These are phyloP conservation scores for Drosophila miranda DNA, from an alignment of 1,140 invertebrate genomes.

Conservation along the genomic window DNA sequence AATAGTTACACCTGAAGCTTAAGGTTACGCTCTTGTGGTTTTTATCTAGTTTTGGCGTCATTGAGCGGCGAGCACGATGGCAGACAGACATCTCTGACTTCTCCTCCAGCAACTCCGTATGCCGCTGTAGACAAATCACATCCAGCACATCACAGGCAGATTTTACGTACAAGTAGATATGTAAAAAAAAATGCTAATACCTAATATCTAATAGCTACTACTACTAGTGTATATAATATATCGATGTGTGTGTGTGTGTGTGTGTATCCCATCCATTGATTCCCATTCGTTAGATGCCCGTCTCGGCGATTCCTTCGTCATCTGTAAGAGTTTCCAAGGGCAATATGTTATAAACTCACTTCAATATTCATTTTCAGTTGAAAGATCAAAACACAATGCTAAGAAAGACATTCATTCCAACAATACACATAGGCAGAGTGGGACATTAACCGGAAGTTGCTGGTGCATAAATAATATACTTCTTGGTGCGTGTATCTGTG, in stretches of 20 bases:
- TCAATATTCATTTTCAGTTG: too few relatives aligned
- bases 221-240: slow-evolving; percentile 10
- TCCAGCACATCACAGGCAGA: slow-evolving; percentile 79
- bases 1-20: slow-evolving; percentile 65
- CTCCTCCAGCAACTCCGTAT: slow-evolving; percentile 27
- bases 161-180: slow-evolving; percentile 52
- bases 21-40: slow-evolving; percentile 72
- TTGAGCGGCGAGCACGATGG: slow-evolving; percentile 7
- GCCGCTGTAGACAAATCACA: slow-evolving; percentile 75
- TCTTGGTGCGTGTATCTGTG: not conserved
- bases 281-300: slow-evolving; percentile 88
- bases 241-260: slow-evolving; percentile 17
- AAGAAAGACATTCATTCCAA: not conserved
- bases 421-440: too few relatives aligned
- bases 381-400: too few relatives aligned
- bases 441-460: too few relatives aligned
- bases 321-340: slow-evolving; percentile 84
- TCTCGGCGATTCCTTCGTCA: slow-evolving; percentile 96
- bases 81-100: too few relatives aligned
- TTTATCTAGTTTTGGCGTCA: slow-evolving; percentile 69
- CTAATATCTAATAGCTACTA: slow-evolving; percentile 22
- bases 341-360: too few relatives aligned
- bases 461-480: not conserved
- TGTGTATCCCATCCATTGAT: not conserved
- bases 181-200: slow-evolving; percentile 14